Evolutionary conservation across 1,140 invertebrate genomes (phyloP).

Genomic region (Pogonognathellus flavescens): DNA sequence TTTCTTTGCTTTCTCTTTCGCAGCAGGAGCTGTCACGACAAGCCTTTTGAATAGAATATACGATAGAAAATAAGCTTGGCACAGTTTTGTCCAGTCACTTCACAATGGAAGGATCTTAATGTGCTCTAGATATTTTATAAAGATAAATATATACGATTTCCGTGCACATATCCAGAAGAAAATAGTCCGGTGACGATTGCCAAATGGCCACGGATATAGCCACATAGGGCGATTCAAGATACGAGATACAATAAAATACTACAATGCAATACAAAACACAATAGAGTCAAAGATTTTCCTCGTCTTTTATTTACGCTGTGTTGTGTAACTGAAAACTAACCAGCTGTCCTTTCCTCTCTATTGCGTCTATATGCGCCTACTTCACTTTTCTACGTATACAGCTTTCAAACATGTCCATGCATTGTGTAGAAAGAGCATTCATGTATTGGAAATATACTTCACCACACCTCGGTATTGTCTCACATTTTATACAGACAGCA

Average conservation of each 20-base stretch:
- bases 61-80: background rate
- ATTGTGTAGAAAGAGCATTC: too few relatives aligned
- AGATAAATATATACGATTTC: too few relatives aligned
- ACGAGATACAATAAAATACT: background rate
- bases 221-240: background rate
- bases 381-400: background rate
- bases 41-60: conserved; percentile 34
- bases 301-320: conserved; percentile 27
- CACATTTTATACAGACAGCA: too few relatives aligned
- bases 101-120: conserved; percentile 4
- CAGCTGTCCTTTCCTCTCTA: conserved; percentile 31
- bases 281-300: conserved; percentile 7
- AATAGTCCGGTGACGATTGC: conserved; percentile 10
- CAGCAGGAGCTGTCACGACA: conserved; percentile 21
- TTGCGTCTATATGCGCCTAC: background rate
- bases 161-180: background rate
- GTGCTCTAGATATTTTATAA: too few relatives aligned
- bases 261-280: conserved; percentile 9
- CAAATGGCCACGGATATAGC: background rate
- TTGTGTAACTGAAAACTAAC: conserved; percentile 23
- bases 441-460: too few relatives aligned
- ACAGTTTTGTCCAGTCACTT: conserved; percentile 26
- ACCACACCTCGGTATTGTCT: too few relatives aligned
- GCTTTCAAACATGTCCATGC: too few relatives aligned
- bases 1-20: conserved; percentile 15